These are phyloP conservation scores for Stegostoma tigrinum DNA, from an alignment of 2,113 vertebrate species.

Conservation along the genomic window DNA sequence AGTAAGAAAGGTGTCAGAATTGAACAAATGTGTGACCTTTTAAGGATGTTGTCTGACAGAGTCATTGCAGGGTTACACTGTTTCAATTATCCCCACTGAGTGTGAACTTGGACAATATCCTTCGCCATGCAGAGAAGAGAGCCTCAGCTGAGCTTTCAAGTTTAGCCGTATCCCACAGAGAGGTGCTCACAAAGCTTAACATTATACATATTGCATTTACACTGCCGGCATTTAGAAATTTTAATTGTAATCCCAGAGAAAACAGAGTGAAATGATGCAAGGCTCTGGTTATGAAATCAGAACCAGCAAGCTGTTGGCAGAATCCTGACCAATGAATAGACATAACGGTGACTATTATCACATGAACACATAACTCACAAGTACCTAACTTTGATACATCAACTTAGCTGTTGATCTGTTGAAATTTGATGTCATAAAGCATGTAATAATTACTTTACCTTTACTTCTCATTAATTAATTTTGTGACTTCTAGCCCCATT, in stretches of 20 bases:
- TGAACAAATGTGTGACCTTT: not conserved
- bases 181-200: not conserved
- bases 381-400: not conserved
- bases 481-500: not conserved
- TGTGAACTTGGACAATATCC: no score
- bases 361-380: not conserved
- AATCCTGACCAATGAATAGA: not conserved
- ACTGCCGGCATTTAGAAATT: no score
- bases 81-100: not conserved
- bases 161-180: not conserved
- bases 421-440: not conserved
- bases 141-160: not conserved
- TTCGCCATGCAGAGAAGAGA: no score
- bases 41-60: not conserved
- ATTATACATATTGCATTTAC: not conserved
- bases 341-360: not conserved
- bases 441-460: not conserved
- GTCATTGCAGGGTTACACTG: not conserved
- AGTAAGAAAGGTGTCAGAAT: no score
- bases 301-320: no score
- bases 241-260: no score
- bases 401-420: not conserved
- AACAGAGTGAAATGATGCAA: no score
- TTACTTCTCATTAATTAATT: not conserved
- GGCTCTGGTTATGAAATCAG: no score